Evolutionary conservation across 2,888 invertebrate genomes (phyloP), one percentile per base, ranked within the genome.

Genomic region (Synanthedon tipuliformis): DNA sequence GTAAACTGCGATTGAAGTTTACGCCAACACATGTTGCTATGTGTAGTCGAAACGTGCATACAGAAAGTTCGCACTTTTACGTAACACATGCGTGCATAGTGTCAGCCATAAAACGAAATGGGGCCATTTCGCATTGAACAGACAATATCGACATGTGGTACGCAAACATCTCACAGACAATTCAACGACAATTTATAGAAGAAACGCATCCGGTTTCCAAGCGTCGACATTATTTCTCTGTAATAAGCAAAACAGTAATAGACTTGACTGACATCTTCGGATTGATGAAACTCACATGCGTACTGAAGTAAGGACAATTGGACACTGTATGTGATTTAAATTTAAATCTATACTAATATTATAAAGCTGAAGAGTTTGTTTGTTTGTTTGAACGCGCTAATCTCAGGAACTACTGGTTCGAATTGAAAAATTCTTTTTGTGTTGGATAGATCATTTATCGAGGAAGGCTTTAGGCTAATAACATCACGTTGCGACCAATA

Each of bases 221-320:
- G 34, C 34, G 2, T 34, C 34, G 62, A 59, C 63, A 50, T 51
- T 53, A 48, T 54, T 51, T 48, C 51, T 13, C 45, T 13, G 45
- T 45, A 45, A 45, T 13, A n/a, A 45, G 45, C 45, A 45, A 45
- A 45, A 45, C 3, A 45, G 5, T 23, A 23, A 23, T 3, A 23
- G 18, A 2, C 23, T 4, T 2, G 2, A 4, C 4, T 4, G 23
- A 4, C 4, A 23, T 23, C 23, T n/a, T 45, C 15, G 12, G n/a
- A 45, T 15, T 45, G 3, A 4, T 45, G 23, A 23, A 23, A 23
- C 27, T 4, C 27, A 27, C 27, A 7, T 4, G 5, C 7, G 2
- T 18, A 18, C 3, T 18, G 2, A 2, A 3, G 2, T n/a, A n/a
- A n/a, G n/a, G n/a, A n/a, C n/a, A n/a, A n/a, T n/a, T n/a, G n/a